A percentile compares a stretch with the other conserved stretches of the same genome.
phyloP scores from a whole-genome alignment of 2,797 vertebrate genomes.

The Chaetodon trifasciatus region DNA sequence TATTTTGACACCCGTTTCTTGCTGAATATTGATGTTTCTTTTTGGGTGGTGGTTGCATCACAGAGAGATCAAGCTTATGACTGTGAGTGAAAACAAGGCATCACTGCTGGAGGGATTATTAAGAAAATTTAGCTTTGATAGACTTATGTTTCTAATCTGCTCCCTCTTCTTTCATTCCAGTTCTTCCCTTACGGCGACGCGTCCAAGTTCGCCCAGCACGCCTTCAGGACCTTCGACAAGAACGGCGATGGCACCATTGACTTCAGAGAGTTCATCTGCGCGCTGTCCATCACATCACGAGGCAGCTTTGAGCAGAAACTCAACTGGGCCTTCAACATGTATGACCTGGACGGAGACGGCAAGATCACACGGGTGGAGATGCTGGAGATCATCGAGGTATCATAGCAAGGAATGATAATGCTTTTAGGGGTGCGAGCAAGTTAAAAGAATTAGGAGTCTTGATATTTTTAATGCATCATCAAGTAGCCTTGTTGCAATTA shows the following conservation, averaged over 20 bases:
- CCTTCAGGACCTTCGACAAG: conserved; percentile 99
- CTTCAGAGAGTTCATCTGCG: conserved; percentile 99
- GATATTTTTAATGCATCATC: neutral
- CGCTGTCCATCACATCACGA: conserved; percentile 97
- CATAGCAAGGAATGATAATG: neutral
- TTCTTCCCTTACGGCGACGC: conserved; percentile 98
- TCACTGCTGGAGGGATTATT: neutral
- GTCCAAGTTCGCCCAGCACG: conserved; percentile 98
- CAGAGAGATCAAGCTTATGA: neutral
- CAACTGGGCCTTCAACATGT: conserved; percentile 99
- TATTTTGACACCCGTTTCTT: neutral
- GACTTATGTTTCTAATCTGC: neutral
- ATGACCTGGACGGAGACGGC: conserved; percentile 97
- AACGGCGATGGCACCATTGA: conserved; percentile 98
- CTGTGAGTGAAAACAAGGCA: neutral
- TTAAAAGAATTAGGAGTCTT: neutral
- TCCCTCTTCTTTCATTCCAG: conserved; percentile 74
- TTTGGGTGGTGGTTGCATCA: neutral
- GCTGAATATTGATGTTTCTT: neutral
- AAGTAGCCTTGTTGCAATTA: neutral
- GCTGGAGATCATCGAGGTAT: conserved; percentile 99
- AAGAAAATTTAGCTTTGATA: neutral
- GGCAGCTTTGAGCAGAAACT: conserved; percentile 99
- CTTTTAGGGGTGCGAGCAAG: neutral
- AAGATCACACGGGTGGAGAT: conserved; percentile 99